phyloP scores from a whole-genome alignment of 2,888 invertebrate genomes.

The Drosophila paucipuncta region DNA sequence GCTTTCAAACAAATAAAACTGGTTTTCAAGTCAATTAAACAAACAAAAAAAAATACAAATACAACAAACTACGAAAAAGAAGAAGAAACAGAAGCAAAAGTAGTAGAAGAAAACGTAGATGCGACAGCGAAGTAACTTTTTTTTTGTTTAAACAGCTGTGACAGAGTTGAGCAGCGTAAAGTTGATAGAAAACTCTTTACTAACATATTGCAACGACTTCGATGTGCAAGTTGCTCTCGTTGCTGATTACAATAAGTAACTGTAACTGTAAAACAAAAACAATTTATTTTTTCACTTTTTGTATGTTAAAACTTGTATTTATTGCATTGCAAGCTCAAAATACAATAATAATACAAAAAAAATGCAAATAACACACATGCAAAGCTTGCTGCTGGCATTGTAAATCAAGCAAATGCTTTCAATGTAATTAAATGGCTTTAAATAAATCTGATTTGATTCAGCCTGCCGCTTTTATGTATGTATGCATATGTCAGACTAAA shows the following conservation, averaged over 20 bases:
- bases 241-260: constrained; percentile 3
- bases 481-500: constrained; percentile 5
- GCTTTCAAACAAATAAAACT: constrained; percentile 76
- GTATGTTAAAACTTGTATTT: neutral
- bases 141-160: constrained; percentile 48
- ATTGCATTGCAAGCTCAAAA: neutral
- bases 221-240: neutral
- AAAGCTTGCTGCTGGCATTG: neutral
- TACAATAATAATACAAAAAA: neutral
- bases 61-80: constrained; percentile 35
- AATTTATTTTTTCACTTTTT: neutral
- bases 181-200: neutral
- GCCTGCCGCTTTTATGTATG: constrained; percentile 1
- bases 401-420: constrained; percentile 15
- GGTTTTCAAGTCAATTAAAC: constrained; percentile 76
- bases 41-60: constrained; percentile 54
- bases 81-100: constrained; percentile 26
- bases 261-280: neutral
- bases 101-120: constrained; percentile 19
- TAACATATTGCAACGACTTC: neutral
- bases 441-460: constrained; percentile 23
- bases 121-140: constrained; percentile 45
- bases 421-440: constrained; percentile 26
- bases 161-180: neutral
- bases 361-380: neutral